phyloP scores from a whole-genome alignment of 1,140 invertebrate species.

The Scaptomyza montana region DNA sequence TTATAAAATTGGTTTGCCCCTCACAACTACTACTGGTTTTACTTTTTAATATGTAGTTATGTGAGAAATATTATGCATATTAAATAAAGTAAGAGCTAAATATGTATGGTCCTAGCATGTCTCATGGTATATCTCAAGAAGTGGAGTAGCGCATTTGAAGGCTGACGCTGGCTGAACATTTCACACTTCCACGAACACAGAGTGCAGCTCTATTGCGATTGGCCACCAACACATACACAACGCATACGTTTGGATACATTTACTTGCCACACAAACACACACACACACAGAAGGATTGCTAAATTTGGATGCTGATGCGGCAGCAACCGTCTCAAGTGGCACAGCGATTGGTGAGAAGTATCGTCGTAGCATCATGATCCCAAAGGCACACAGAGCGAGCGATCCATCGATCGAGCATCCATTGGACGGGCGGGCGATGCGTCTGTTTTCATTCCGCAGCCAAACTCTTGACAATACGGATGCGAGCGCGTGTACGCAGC shows the following conservation, averaged over 20 bases:
- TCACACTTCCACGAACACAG: background rate
- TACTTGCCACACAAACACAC: background rate
- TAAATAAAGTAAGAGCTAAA: too few relatives aligned
- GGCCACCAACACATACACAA: conserved; percentile 20
- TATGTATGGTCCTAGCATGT: too few relatives aligned
- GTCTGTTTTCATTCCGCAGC: conserved; percentile 65
- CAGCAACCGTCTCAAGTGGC: conserved; percentile 29
- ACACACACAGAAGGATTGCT: conserved; percentile 25
- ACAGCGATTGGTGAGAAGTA: conserved; percentile 54
- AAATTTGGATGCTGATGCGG: conserved; percentile 63
- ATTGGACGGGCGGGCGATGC: conserved; percentile 36
- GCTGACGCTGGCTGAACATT: background rate
- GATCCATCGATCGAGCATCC: conserved; percentile 15
- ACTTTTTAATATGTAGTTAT: too few relatives aligned
- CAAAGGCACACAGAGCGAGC: background rate
- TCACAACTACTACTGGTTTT: too few relatives aligned
- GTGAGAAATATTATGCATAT: too few relatives aligned
- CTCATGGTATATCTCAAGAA: background rate
- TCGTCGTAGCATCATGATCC: conserved; percentile 2
- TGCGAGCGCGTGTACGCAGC: conserved; percentile 52
- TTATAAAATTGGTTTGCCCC: too few relatives aligned
- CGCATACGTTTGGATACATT: background rate
- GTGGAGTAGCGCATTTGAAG: conserved; percentile 4
- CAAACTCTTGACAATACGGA: conserved; percentile 65
- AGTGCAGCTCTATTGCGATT: conserved; percentile 26